These are phyloP conservation scores for Nannoperca australis DNA, from an alignment of 2,797 vertebrate species.

Conservation along the genomic window DNA sequence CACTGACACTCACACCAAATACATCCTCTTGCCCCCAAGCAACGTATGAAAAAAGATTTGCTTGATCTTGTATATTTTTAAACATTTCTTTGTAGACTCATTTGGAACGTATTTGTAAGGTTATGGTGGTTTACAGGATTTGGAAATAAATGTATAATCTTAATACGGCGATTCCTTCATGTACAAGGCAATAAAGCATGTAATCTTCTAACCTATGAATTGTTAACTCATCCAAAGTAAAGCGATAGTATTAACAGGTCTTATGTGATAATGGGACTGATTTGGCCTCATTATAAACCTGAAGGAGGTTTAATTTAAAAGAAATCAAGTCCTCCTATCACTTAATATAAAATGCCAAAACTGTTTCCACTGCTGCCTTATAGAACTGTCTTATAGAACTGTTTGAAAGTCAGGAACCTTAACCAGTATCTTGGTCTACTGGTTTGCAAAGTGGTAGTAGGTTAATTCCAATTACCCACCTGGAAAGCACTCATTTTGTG, in stretches of 20 bases:
- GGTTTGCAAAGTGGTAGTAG: neutral
- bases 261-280: too few relatives aligned
- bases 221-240: neutral
- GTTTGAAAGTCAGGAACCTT: neutral
- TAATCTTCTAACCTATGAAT: neutral
- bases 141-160: neutral
- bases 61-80: neutral
- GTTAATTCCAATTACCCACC: neutral
- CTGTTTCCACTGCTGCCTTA: neutral
- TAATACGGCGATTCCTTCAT: neutral
- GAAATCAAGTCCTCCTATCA: neutral
- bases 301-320: neutral
- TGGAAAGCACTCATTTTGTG: neutral
- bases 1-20: conserved; percentile 11
- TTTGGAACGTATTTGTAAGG: neutral
- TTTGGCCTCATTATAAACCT: neutral
- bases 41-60: neutral
- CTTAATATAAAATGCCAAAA: neutral
- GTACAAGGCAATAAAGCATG: too few relatives aligned
- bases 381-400: neutral
- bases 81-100: neutral
- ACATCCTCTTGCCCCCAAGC: neutral
- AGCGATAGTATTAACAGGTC: neutral
- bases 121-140: neutral
- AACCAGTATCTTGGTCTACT: neutral